These are phyloP conservation scores for Anthoscopus minutus DNA, from an alignment of 2,113 vertebrate species.

Conservation along the genomic window DNA sequence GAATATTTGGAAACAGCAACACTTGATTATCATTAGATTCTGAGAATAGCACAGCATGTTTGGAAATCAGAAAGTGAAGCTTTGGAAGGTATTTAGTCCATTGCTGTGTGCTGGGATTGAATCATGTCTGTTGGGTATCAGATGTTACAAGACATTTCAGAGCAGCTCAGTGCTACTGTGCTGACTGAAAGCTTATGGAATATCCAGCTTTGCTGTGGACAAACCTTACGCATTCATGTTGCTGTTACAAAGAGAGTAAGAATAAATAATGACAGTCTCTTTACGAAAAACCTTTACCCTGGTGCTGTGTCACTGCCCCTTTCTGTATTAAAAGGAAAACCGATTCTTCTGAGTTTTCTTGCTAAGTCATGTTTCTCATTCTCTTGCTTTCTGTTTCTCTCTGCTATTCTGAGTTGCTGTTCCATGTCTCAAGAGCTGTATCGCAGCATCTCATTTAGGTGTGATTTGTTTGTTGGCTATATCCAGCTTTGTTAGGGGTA, in stretches of 20 bases:
- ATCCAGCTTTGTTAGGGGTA: background rate
- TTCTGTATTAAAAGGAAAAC: background rate
- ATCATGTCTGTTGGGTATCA: fast-evolving
- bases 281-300: background rate
- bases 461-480: background rate
- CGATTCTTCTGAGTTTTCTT: background rate
- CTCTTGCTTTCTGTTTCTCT: background rate
- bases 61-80: background rate
- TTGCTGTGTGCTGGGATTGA: fast-evolving
- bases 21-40: background rate
- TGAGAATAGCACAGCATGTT: background rate
- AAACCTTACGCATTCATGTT: background rate
- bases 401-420: background rate
- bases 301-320: background rate
- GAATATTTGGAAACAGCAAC: background rate
- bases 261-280: background rate
- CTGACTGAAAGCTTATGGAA: background rate
- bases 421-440: background rate
- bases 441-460: background rate
- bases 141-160: background rate
- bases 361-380: background rate
- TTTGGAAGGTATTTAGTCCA: background rate
- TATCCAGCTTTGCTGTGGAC: background rate
- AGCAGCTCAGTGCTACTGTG: background rate
- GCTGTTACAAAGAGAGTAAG: background rate